Evolutionary conservation across 1,140 invertebrate species (phyloP), one percentile per base, ranked within the genome.

Genomic region (Listronotus bonariensis): DNA sequence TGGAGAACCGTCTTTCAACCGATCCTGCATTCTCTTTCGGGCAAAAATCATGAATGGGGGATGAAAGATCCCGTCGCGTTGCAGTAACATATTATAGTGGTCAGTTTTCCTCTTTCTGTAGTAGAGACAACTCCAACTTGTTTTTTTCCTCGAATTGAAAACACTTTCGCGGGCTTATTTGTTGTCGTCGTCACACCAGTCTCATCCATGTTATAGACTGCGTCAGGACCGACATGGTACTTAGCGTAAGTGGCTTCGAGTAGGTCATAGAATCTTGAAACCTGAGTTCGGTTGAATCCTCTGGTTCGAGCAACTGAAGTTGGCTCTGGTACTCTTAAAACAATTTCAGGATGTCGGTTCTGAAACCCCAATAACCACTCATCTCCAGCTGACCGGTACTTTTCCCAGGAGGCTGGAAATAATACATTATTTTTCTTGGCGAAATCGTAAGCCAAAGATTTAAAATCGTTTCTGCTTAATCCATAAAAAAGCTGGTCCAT

Each of bases 261-360:
- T 11, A 5, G 32, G 9, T 34, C 32, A 34, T 34, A 34, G 32
- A 34, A 34, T 6, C 32, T 5, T n/a, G n/a, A n/a, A n/a, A n/a
- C n/a, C 5, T 34, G 32, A 9, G 5, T 5, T 6, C 32, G 32
- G 32, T 34, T 34, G 9, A 34, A 34, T 34, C 5, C 32, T 34
- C 62, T 72, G 31, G 63, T 65, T 54, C 68, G 71, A 58, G 72
- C 70, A 63, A 74, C 52, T 17, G 69, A 73, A 67, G 70, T 74
- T 70, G 72, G 41, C 46, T 76, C 73, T 68, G 75, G 75, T 67
- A 69, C 69, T 53, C 72, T 71, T 15, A 76, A 65, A 18, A 68
- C 54, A 54, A 73, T 68, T 54, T 71, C 6, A 55, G 57, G 15
- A 52, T 77, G 69, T 54, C 69, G 68, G n/a, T 48, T 54, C 55